phyloP scores from a whole-genome alignment of 1,140 invertebrate species.

The Euschistus heros region DNA sequence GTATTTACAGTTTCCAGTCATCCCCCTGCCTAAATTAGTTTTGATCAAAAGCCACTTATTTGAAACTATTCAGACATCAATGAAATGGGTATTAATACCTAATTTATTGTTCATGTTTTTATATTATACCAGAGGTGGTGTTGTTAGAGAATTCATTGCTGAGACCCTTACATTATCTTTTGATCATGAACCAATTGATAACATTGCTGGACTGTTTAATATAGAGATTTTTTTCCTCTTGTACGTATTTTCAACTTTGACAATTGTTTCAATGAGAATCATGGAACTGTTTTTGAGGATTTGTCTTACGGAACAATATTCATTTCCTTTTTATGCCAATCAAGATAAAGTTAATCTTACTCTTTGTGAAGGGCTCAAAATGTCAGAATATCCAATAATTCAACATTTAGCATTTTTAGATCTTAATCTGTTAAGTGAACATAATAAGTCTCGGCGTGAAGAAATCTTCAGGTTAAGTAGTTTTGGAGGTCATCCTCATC shows the following conservation, averaged over 20 bases:
- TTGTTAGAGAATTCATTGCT: slow-evolving; percentile 36
- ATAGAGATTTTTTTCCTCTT: slow-evolving; percentile 47
- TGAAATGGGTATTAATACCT: slow-evolving; percentile 46
- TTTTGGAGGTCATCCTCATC: slow-evolving; percentile 65
- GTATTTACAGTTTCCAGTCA: slow-evolving; percentile 46
- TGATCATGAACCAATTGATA: slow-evolving; percentile 40
- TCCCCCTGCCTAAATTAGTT: slow-evolving; percentile 52
- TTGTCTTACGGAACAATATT: slow-evolving; percentile 33
- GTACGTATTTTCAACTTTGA: slow-evolving; percentile 56
- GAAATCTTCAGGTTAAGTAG: slow-evolving; percentile 58
- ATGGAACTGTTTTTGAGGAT: slow-evolving; percentile 58
- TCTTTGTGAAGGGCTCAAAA: slow-evolving; percentile 44
- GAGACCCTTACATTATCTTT: slow-evolving; percentile 39
- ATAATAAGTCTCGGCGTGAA: slow-evolving; percentile 42
- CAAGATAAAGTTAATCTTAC: slow-evolving; percentile 31
- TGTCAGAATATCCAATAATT: slow-evolving; percentile 47
- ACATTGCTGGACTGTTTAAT: slow-evolving; percentile 40
- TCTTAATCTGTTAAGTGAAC: slow-evolving; percentile 48
- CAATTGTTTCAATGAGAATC: slow-evolving; percentile 51
- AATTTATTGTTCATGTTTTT: slow-evolving; percentile 45
- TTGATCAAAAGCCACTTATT: slow-evolving; percentile 47
- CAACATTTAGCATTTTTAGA: slow-evolving; percentile 60
- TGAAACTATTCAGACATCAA: slow-evolving; percentile 43
- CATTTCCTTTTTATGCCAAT: slow-evolving; percentile 19
- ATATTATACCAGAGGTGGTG: slow-evolving; percentile 46